These are phyloP conservation scores for Encarsia formosa DNA, from an alignment of 2,888 invertebrate genomes.

Conservation along the genomic window DNA sequence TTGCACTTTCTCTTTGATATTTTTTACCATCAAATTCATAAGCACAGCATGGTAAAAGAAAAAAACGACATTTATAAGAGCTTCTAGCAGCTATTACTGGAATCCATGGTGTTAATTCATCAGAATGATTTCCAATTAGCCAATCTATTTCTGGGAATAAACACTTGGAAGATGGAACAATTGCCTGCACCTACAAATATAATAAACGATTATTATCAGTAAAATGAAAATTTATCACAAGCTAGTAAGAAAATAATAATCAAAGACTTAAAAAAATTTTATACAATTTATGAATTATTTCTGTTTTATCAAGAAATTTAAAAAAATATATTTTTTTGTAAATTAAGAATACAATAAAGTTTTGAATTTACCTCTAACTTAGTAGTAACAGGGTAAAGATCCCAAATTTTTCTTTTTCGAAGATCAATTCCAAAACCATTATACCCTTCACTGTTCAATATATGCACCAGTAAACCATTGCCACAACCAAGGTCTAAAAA, in stretches of 20 bases:
- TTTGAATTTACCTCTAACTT: conserved; percentile 63
- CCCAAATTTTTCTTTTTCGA: conserved; percentile 84
- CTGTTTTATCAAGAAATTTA: no score
- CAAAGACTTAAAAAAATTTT: no score
- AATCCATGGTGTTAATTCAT: conserved; percentile 98
- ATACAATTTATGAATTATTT: no score
- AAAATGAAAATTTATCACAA: not conserved
- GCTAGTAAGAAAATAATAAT: not conserved
- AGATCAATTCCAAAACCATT: conserved; percentile 80
- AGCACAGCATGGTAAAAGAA: conserved; percentile 92
- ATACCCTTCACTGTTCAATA: conserved; percentile 80
- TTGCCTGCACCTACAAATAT: conserved; percentile 59
- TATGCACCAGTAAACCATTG: conserved; percentile 88
- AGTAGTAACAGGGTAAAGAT: conserved; percentile 64
- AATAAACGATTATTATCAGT: conserved; percentile 12
- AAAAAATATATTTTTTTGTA: not conserved
- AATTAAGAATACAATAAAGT: not conserved
- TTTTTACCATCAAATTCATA: conserved; percentile 85
- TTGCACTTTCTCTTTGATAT: conserved; percentile 69
- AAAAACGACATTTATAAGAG: conserved; percentile 72
- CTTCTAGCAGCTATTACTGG: conserved; percentile 84
- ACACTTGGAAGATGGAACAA: conserved; percentile 65
- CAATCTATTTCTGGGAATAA: conserved; percentile 76
- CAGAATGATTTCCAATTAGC: conserved; percentile 98
- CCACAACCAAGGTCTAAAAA: conserved; percentile 98